These are phyloP conservation scores for Philantomba maxwellii DNA, from an alignment of 2,113 vertebrate genomes.

Conservation along the genomic window DNA sequence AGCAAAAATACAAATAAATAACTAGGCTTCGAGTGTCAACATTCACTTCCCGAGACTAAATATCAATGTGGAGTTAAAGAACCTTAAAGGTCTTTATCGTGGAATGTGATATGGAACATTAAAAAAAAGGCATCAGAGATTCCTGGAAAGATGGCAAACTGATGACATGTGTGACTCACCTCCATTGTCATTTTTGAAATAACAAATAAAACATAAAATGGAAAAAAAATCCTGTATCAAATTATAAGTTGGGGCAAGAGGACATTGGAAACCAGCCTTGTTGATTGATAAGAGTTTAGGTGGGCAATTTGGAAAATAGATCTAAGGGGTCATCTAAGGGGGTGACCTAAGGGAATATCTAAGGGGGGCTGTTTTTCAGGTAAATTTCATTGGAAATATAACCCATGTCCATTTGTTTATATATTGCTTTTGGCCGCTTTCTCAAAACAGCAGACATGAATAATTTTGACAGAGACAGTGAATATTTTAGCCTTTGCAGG, in stretches of 20 bases:
- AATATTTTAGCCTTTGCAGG: neutral
- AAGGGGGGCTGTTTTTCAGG: neutral
- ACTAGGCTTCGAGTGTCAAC: neutral
- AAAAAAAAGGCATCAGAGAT: neutral
- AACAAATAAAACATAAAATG: neutral
- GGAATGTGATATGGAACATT: neutral
- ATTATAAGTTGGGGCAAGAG: neutral
- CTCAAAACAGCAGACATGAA: neutral
- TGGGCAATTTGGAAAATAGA: neutral
- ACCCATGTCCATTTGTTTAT: neutral
- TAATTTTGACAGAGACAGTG: neutral
- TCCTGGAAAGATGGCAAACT: neutral
- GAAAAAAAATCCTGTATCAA: neutral
- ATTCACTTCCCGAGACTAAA: neutral
- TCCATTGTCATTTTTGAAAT: neutral
- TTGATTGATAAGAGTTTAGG: neutral
- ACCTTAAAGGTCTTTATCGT: constrained; percentile 12
- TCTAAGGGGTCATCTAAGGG: neutral
- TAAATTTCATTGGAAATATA: neutral
- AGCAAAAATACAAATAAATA: neutral
- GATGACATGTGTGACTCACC: neutral
- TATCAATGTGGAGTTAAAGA: constrained; percentile 20
- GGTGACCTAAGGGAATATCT: too few species aligned
- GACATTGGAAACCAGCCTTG: neutral
- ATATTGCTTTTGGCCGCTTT: neutral